Evolutionary conservation across 2,797 vertebrate species (phyloP), one percentile per base, ranked within the genome.

Genomic region (Dicrostonyx torquatus): DNA sequence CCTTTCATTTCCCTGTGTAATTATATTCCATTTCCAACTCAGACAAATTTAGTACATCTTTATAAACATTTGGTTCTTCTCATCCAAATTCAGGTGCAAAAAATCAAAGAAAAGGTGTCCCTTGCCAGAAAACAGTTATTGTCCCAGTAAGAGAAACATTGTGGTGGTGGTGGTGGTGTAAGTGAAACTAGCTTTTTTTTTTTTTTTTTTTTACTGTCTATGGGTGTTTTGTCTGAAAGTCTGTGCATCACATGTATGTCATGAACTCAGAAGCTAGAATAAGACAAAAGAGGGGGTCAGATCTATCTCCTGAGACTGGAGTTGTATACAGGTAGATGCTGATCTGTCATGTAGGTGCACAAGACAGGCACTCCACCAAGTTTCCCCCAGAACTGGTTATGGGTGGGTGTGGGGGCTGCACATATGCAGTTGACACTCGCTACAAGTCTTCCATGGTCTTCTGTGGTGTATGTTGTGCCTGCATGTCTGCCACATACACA

Each of bases 11-110:
- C 26, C 45, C 62, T 84, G 26, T 29, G 92, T 68, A 89, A 91
- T 90, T 84, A 91, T 40, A 84, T 37, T 85, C 6, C 82, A 70
- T 43, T 92, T 79, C 34, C 50, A 91, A 87, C 48, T 82, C 80
- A 89, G 48, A 85, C 34, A 96, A 84, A 87, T 72, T 80, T 75
- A 89, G 66, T 40, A 66, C 50, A 70, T 70, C 62, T 68, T 62
- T 64, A 55, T 68, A 72, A 95, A 87, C 45, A 76, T 66, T 72
- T 80, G 40, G 29, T 93, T 34, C 12, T 91, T 62, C 83, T 43
- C 79, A 89, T 94, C 88, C 40, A 93, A 3, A 18, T 5, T 11
- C 17, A 91, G 72, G 17, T 68, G 8, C 14, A 68, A 79, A 48
- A 93, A 68, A 31, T 70, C 29, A 95, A 14, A 93, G 88, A 66